Evolutionary conservation across 2,797 vertebrate species (phyloP).

Genomic region (Tympanoctomys barrerae): DNA sequence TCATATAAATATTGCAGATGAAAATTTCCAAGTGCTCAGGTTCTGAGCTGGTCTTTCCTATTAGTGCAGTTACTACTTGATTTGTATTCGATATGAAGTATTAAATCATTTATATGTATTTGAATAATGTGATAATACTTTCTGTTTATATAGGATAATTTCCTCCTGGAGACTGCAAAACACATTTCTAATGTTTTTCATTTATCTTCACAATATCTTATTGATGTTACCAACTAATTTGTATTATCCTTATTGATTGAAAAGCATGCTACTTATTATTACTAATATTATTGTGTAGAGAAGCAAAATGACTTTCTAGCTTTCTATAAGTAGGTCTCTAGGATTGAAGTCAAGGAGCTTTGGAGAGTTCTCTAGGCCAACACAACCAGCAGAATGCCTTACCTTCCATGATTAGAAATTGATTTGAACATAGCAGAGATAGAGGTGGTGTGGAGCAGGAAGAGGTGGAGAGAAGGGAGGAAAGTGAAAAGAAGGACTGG

Average conservation of each 20-base stretch:
- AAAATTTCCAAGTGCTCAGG: not conserved
- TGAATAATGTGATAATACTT: slow-evolving; percentile 61
- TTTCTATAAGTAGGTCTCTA: not conserved
- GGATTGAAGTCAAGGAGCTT: not conserved
- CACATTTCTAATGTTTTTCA: slow-evolving; percentile 56
- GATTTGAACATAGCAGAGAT: not conserved
- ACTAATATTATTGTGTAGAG: slow-evolving; percentile 8
- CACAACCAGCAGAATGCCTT: not conserved
- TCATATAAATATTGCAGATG: slow-evolving; percentile 30
- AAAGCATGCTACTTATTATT: slow-evolving; percentile 44
- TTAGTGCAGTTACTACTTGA: not conserved
- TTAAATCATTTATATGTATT: slow-evolving; percentile 56
- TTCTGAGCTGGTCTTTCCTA: not conserved
- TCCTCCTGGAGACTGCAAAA: not conserved
- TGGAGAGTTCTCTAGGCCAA: not conserved
- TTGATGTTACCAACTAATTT: slow-evolving; percentile 54
- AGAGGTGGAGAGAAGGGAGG: not conserved
- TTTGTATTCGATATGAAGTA: slow-evolving; percentile 64
- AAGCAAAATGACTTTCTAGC: slow-evolving; percentile 40
- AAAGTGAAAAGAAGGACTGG: not conserved
- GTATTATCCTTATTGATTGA: slow-evolving; percentile 62
- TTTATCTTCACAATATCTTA: slow-evolving; percentile 68
- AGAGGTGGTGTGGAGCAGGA: no score
- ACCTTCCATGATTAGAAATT: not conserved
- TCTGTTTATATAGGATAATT: slow-evolving; percentile 64